Base-by-base conservation (phyloP, 2,797 vertebrate genomes). In the Gadopsis marmoratus region DNA sequence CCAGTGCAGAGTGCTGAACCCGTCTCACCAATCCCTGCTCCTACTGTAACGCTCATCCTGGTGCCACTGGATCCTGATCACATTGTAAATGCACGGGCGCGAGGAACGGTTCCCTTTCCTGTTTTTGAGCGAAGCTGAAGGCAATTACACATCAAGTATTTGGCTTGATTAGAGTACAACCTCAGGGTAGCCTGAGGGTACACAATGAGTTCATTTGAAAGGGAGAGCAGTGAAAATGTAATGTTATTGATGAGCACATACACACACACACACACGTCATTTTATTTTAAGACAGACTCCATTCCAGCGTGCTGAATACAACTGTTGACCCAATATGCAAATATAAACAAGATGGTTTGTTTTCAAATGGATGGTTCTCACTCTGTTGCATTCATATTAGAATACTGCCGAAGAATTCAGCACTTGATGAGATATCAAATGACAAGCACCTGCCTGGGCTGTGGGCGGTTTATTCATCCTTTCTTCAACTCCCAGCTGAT, bases 121-220 rank as follows among this genome's bases (percentile, higher is more conserved):
- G 55, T 88, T 78, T 62, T 65, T n/a, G 71, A 84, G 74, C 66
- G 75, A 86, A 86, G 74, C 79, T 87, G 76, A 74, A 88, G 68
- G 73, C 82, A 87, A 91, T 89, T 88, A 87, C 85, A 88, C 77
- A 74, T 88, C 70, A 86, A 83, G 89, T 88, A 83, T 86, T 86
- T 82, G 86, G 84, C 79, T 81, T 91, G 83, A 93, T 94, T 89
- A 90, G 80, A 91, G 84, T 55, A 56, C 81, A 77, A 90, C 83
- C 68, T 84, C 71, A 45, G 78, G 77, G 82, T 75, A 74, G 87
- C 90, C 66, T 4, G 66, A 59, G 83, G 88, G 77, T 71, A 77
- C 70, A 74, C 90, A 84, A 90, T 90, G 78, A 91, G 78, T 76
- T 84, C 37, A 81, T 90, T 86, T 82, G 51, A 78, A 82, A 85